Percentiles rank a stretch among this genome's conserved stretches.
These are phyloP conservation scores for Catharus minimus DNA, from an alignment of 2,113 vertebrate genomes.

Conservation along the genomic window DNA sequence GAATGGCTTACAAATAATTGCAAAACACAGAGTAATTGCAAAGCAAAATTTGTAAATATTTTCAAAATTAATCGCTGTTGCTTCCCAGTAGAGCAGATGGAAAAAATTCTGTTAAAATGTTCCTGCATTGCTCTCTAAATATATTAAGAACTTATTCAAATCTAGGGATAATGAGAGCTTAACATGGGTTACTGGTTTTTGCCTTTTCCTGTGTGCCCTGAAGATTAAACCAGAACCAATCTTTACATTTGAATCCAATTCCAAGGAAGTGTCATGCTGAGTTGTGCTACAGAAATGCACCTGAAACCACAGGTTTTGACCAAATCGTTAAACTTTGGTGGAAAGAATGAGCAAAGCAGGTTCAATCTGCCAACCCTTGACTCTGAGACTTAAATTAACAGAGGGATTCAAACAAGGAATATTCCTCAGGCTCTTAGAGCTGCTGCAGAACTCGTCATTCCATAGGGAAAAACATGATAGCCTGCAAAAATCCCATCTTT, in stretches of 20 bases:
- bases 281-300: not conserved
- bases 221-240: not conserved
- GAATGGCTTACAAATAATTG: not conserved
- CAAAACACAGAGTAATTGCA: not conserved
- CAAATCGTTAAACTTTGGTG: not conserved
- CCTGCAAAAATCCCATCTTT: rapidly evolving
- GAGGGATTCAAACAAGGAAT: not conserved
- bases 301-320: not conserved
- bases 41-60: conserved; percentile 2
- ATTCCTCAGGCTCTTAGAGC: not conserved
- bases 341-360: not conserved
- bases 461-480: not conserved
- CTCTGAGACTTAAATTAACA: not conserved
- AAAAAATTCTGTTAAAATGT: not conserved
- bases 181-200: not conserved
- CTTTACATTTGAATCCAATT: not conserved
- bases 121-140: not conserved
- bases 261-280: not conserved
- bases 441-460: not conserved
- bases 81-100: not conserved
- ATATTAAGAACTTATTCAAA: not conserved
- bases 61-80: not conserved
- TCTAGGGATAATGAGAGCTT: not conserved
- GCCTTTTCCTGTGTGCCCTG: not conserved
- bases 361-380: not conserved